Percentiles rank a stretch among this genome's conserved stretches.
These are phyloP conservation scores for Nemotelus nigrinus DNA, from an alignment of 2,888 invertebrate species.

Conservation along the genomic window DNA sequence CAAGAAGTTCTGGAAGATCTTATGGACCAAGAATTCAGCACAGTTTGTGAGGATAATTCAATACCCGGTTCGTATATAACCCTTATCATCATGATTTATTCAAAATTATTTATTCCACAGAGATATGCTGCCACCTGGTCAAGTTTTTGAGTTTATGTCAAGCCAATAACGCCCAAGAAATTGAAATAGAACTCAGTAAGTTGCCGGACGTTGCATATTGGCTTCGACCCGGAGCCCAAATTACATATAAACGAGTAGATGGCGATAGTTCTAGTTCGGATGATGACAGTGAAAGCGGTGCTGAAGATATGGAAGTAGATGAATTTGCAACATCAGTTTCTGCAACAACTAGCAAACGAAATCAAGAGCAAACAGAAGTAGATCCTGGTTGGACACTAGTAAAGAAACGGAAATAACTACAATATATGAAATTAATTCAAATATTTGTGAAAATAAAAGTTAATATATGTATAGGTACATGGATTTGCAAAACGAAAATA, in stretches of 20 bases:
- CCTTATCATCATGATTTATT: not conserved
- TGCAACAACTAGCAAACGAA: conserved; percentile 28
- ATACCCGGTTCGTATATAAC: conserved; percentile 67
- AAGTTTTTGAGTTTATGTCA: conserved; percentile 69
- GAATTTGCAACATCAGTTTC: conserved; percentile 56
- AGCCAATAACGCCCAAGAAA: conserved; percentile 69
- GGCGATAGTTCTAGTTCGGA: conserved; percentile 64
- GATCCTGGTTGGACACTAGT: conserved; percentile 78
- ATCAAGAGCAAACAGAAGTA: conserved; percentile 57
- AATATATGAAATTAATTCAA: not conserved
- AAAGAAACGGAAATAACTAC: conserved; percentile 66
- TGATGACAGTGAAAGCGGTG: conserved; percentile 62
- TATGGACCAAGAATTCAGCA: conserved; percentile 79
- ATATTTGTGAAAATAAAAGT: conserved; percentile 21
- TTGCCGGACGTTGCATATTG: conserved; percentile 71
- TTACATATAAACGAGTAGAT: conserved; percentile 50
- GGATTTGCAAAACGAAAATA: too few species aligned
- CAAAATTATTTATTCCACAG: conserved; percentile 59
- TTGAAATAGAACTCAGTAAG: conserved; percentile 69
- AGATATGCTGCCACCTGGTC: conserved; percentile 70
- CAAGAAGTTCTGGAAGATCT: conserved; percentile 74
- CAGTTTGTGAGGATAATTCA: conserved; percentile 77
- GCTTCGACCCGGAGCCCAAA: conserved; percentile 68
- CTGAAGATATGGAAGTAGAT: conserved; percentile 59
- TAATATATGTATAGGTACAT: not conserved